Base-by-base conservation (phyloP, 2,113 vertebrate species). In the Cricetomys ansorgei region DNA sequence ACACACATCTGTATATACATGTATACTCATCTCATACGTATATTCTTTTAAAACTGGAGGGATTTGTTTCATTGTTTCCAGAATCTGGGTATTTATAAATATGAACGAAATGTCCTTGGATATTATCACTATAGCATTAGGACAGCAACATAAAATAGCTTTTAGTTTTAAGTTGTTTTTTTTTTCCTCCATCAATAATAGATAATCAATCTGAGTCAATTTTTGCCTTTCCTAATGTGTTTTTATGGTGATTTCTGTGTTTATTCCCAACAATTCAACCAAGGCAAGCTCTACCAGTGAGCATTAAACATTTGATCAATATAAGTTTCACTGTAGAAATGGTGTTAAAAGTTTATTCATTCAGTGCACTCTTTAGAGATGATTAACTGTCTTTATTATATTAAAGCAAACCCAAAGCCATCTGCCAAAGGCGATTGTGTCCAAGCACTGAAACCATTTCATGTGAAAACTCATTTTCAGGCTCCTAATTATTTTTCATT, bases 401-500 rank as follows among this genome's bases (percentile, higher is more conserved):
- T 99, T 99, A 99, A 99, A 99, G 99, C 98, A 99, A 99, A 99
- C 99, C 98, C 97, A 98, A 98, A 99, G 98, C 99, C 98, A 99
- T 99, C 99, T 99, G 99, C 99, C 99, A 99, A 99, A 98, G 99
- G 98, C 98, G 98, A 99, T 99, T 99, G 99, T 99, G 99, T 99
- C 99, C 99, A 99, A 99, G 99, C 98, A 98, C 99, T 98, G 98
- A 99, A 99, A 99, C 99, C 99, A 99, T 99, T 99, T 99, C 99
- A 99, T 99, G 99, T 99, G 99, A 99, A 99, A 99, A 99, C 99
- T 99, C 99, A 99, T 99, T 99, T 99, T 99, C 99, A 98, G 98
- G 98, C 99, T 99, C 99, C 99, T 99, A 99, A 99, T 99, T 99
- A 99, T 99, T 99, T 99, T 99, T 99, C 99, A 99, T 99, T 99